Evolutionary conservation across 2,113 vertebrate genomes (phyloP), one percentile per base, ranked within the genome.

Genomic region (Misgurnus anguillicaudatus): DNA sequence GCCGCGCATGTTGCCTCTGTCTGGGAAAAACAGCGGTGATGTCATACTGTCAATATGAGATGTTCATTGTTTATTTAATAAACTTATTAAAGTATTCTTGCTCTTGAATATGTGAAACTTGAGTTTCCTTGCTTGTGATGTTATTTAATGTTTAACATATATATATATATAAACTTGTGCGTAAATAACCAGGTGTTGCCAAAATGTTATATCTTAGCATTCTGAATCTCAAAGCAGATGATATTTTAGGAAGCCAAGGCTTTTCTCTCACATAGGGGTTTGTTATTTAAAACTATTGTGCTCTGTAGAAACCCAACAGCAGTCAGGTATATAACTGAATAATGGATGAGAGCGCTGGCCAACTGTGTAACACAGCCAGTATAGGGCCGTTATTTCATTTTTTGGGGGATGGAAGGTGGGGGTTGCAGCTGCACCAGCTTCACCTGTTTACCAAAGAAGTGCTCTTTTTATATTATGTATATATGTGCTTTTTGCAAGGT

Each of bases 41-140:
- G 95, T 96, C 95, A 96, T 93, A 91, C 91, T 87, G 93, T 91
- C 93, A 96, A 94, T 93, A 93, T 93, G 94, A 95, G 93, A 89
- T 68, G 80, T 87, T 93, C 93, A 95, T 95, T 91, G 92, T 93
- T 95, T 94, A 94, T 95, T 94, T 93, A 94, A 90, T 90, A 92
- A 78, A 87, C 90, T 93, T 91, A 94, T 96, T 95, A 95, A 95
- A 95, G 94, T 91, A 87, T 93, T 93, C 94, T 92, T 82, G 60
- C 39, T 57, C 47, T 7, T 47, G n/a, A 38, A 57, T 51, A 39
- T 71, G 77, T 45, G 41, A n/a, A n/a, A 58, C 70, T 74, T 39
- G 57, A 47, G 57, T 36, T 31, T 19, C 14, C 9, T 74, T 62
- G 57, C 41, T 74, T 57, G 41, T 19, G 19, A 17, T 74, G 48